A percentile compares a stretch with the other conserved stretches of the same genome.
Conservation (phyloP, 2,888 invertebrate genomes). For the Pemphredon lugubris region DNA sequence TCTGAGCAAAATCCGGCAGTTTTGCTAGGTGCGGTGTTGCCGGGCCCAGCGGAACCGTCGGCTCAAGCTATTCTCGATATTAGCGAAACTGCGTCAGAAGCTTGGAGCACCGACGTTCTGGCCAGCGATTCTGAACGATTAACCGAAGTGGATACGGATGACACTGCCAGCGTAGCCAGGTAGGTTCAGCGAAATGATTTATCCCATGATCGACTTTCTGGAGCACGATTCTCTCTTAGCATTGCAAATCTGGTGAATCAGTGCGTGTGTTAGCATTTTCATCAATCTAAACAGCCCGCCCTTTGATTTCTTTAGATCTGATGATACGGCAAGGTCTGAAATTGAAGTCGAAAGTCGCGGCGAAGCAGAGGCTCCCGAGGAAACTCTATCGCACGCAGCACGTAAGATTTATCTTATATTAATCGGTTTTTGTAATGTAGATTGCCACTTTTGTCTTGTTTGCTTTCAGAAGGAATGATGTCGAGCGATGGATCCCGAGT, state of each 20-base stretch:
- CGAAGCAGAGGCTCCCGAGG: conserved; percentile 81
- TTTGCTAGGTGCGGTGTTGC: too few species aligned
- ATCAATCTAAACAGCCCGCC: too few species aligned
- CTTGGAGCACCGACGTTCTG: conserved; percentile 98
- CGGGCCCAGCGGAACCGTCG: conserved; percentile 77
- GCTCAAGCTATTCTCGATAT: conserved; percentile 85
- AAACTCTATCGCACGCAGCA: conserved; percentile 76
- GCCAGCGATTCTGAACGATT: conserved; percentile 95
- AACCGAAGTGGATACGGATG: conserved; percentile 91
- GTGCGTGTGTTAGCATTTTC: too few species aligned
- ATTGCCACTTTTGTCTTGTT: too few species aligned
- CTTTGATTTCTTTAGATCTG: too few species aligned
- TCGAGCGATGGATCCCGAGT: conserved; percentile 29
- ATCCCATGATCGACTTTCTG: too few species aligned
- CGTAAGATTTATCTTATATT: too few species aligned
- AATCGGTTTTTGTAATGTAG: too few species aligned
- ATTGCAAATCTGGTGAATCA: too few species aligned
- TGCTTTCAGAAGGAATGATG: not conserved
- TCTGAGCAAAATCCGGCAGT: conserved; percentile 58
- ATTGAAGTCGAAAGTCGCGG: conserved; percentile 81
- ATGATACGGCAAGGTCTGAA: conserved; percentile 87
- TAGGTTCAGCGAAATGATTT: conserved; percentile 52
- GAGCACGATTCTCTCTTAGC: too few species aligned
- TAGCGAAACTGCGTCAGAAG: conserved; percentile 97
- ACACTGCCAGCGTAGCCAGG: conserved; percentile 85